Base-by-base conservation (phyloP, 2,888 invertebrate genomes). In the Drosophila mimica region DNA sequence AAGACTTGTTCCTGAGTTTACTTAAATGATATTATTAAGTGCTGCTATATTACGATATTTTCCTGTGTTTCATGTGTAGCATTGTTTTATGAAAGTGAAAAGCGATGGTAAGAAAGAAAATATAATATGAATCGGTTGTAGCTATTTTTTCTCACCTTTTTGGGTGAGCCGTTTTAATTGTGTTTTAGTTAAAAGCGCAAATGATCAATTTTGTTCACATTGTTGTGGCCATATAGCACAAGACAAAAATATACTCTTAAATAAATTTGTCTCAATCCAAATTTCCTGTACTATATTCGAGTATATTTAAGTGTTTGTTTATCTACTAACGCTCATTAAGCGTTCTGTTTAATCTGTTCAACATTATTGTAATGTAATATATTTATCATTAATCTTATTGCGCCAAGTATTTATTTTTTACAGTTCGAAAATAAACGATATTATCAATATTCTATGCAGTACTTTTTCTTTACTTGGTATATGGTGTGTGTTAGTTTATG, bases 341-440 rank as follows among this genome's bases (percentile, higher is more conserved):
- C 51, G 40, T 63, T 57, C 13, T 20, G 13, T 38, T 28, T 38
- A 70, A 58, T 60, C 33, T 31, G 30, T 58, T 58, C n/a, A 62
- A 17, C 38, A 25, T 40, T 15, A 43, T 43, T 56, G 20, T 25
- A 43, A 28, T 56, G 15, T 43, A 4, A 56, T 46, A 11, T 51
- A n/a, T 48, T 40, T 20, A 31, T 30, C 9, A 31, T 36, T 13
- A 62, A 56, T 52, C 48, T 67, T 30, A 54, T 53, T 79, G 43
- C 65, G 76, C 58, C 62, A 81, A 66, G 52, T 64, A 58, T 70
- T 84, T 78, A 59, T 65, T 67, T 69, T n/a, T 36, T 9, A 25
- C 34, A 52, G 20, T 40, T 38, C 3, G 58, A 65, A 53, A 64
- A 59, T 71, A 70, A 76, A 70, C n/a, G 34, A 66, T 77, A 56